phyloP scores from a whole-genome alignment of 1,140 invertebrate species.

The Metopolophium dirhodum region DNA sequence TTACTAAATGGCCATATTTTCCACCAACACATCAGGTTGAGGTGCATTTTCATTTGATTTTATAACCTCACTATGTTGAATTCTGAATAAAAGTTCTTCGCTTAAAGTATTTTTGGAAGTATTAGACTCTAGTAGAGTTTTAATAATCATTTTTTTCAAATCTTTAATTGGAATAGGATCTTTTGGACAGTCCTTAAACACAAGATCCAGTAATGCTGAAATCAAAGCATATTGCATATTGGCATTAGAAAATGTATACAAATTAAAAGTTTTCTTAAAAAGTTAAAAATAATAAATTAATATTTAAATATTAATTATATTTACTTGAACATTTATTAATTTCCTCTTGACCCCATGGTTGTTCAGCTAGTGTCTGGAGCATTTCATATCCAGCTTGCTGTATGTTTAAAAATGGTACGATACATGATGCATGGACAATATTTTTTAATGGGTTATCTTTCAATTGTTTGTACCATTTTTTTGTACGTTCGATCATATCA shows the following conservation, averaged over 20 bases:
- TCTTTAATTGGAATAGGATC: neutral
- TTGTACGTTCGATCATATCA: constrained; percentile 66
- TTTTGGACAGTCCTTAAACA: neutral
- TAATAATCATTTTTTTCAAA: constrained; percentile 16
- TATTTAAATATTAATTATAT: constrained; percentile 27
- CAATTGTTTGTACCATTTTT: constrained; percentile 69
- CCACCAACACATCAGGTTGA: neutral
- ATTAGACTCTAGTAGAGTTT: constrained; percentile 21
- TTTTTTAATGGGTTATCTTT: constrained; percentile 66
- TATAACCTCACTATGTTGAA: neutral
- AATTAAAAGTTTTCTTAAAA: neutral
- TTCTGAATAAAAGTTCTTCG: neutral
- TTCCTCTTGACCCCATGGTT: constrained; percentile 71
- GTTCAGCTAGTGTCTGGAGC: constrained; percentile 65
- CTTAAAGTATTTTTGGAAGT: neutral
- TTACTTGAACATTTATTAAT: constrained; percentile 67
- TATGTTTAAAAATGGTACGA: constrained; percentile 72
- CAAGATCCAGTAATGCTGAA: constrained; percentile 27
- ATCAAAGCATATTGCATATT: neutral
- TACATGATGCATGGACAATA: constrained; percentile 67
- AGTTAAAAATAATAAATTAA: neutral
- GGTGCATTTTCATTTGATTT: neutral
- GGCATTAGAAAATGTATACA: neutral
- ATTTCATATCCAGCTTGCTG: constrained; percentile 67
- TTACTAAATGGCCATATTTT: constrained; percentile 39